A percentile compares a stretch with the other conserved stretches of the same genome.
phyloP scores from a whole-genome alignment of 2,888 invertebrate genomes.

The Orchesella flavescens region DNA sequence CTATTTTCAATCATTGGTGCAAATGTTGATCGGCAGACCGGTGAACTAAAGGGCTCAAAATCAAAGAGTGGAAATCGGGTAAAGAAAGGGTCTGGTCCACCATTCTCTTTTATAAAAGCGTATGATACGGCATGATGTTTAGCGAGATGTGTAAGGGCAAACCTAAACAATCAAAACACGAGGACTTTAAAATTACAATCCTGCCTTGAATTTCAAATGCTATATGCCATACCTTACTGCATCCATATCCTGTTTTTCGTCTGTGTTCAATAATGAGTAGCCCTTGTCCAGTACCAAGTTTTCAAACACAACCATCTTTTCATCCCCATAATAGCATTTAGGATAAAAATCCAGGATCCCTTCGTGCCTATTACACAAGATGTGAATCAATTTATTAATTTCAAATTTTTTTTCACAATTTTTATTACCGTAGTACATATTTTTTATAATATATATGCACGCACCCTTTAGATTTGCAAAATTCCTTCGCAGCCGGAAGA shows the following conservation, averaged over 20 bases:
- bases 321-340: constrained; percentile 59
- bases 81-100: constrained; percentile 37
- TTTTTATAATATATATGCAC: too few species aligned
- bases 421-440: not conserved
- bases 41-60: not conserved
- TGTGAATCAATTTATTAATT: not conserved
- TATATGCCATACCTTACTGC: constrained; percentile 44
- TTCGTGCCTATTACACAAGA: constrained; percentile 12
- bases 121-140: constrained; percentile 50
- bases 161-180: constrained; percentile 24
- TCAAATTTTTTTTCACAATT: not conserved
- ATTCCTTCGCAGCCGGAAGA: constrained; percentile 45
- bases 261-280: constrained; percentile 43
- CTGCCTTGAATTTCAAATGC: not conserved
- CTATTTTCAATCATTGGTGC: constrained; percentile 23
- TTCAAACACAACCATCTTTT: constrained; percentile 56
- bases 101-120: constrained; percentile 31
- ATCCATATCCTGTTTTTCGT: constrained; percentile 46
- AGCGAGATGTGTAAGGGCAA: constrained; percentile 35
- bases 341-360: constrained; percentile 54
- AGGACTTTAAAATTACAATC: too few species aligned
- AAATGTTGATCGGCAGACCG: not conserved
- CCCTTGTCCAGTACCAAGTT: constrained; percentile 54
- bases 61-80: constrained; percentile 17
- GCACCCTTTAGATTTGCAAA: constrained; percentile 57